phyloP scores from a whole-genome alignment of 2,888 invertebrate species.

The Morpho achilles region DNA sequence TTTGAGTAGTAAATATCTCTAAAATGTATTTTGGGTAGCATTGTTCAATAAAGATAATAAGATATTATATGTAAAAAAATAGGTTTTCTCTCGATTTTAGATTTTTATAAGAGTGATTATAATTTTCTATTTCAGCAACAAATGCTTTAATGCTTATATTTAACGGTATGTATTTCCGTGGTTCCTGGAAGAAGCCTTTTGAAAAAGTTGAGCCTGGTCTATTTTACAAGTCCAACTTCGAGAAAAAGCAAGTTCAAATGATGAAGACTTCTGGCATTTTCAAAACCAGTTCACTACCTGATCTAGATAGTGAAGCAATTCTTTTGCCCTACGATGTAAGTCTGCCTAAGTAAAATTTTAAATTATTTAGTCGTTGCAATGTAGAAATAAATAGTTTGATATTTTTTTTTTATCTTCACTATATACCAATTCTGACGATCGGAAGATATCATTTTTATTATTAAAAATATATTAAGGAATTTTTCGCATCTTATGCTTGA shows the following conservation, averaged over 20 bases:
- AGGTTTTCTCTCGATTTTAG: neutral
- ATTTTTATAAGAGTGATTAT: neutral
- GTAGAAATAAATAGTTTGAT: no score
- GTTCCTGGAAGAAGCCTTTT: conserved; percentile 86
- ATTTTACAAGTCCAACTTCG: conserved; percentile 81
- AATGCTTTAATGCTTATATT: conserved; percentile 84
- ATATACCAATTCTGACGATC: no score
- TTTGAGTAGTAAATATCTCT: no score
- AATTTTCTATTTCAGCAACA: conserved; percentile 42
- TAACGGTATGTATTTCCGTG: conserved; percentile 88
- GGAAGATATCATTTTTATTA: no score
- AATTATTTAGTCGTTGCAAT: no score
- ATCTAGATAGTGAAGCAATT: conserved; percentile 83
- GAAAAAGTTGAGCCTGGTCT: conserved; percentile 73
- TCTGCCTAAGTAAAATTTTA: conserved; percentile 9
- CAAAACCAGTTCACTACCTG: conserved; percentile 79
- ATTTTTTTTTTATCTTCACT: no score
- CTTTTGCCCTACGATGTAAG: conserved; percentile 87
- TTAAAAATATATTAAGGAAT: no score
- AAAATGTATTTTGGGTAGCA: no score
- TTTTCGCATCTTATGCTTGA: no score
- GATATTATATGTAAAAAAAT: no score
- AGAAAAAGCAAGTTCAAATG: conserved; percentile 81
- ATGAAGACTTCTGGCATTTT: conserved; percentile 83
- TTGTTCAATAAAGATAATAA: no score